These are phyloP conservation scores for Drosophila bocki DNA, from an alignment of 1,140 invertebrate species.

Conservation along the genomic window DNA sequence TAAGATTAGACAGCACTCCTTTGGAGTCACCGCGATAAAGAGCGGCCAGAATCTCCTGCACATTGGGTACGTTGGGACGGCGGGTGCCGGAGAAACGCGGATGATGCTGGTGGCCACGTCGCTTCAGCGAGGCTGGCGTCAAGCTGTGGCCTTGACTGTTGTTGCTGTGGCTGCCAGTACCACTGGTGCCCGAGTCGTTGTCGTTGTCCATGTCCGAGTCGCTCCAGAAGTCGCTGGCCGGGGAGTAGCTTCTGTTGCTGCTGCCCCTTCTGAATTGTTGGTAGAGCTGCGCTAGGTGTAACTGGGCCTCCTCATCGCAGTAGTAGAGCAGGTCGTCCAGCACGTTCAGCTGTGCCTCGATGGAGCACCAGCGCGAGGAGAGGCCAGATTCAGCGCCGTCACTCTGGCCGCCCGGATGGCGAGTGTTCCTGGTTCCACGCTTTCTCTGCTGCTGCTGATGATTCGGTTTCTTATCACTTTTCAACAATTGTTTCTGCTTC, in stretches of 20 bases:
- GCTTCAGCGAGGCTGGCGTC: constrained; percentile 86
- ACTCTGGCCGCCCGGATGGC: constrained; percentile 7
- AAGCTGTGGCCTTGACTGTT: constrained; percentile 69
- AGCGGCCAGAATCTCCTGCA: constrained; percentile 81
- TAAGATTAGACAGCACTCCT: constrained; percentile 69
- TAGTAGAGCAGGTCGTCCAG: constrained; percentile 76
- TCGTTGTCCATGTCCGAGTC: constrained; percentile 67
- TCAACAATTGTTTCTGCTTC: constrained; percentile 65
- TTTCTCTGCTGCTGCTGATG: constrained; percentile 41
- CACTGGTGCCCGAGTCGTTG: constrained; percentile 85
- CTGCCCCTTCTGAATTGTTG: constrained; percentile 44
- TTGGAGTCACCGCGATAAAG: constrained; percentile 81
- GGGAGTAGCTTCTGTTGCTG: constrained; percentile 31
- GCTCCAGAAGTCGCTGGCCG: constrained; percentile 58
- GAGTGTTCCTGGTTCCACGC: constrained; percentile 27
- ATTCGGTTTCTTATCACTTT: constrained; percentile 64
- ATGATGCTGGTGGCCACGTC: constrained; percentile 92
- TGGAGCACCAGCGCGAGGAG: constrained; percentile 80
- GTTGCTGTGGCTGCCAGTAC: constrained; percentile 87
- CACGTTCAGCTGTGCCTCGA: constrained; percentile 76
- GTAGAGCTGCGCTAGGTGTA: constrained; percentile 68
- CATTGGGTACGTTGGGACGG: constrained; percentile 82
- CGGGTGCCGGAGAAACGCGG: constrained; percentile 86
- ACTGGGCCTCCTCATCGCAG: constrained; percentile 75
- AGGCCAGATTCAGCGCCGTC: constrained; percentile 59